These are phyloP conservation scores for Apotomis betuletana DNA, from an alignment of 2,888 invertebrate genomes.

Conservation along the genomic window DNA sequence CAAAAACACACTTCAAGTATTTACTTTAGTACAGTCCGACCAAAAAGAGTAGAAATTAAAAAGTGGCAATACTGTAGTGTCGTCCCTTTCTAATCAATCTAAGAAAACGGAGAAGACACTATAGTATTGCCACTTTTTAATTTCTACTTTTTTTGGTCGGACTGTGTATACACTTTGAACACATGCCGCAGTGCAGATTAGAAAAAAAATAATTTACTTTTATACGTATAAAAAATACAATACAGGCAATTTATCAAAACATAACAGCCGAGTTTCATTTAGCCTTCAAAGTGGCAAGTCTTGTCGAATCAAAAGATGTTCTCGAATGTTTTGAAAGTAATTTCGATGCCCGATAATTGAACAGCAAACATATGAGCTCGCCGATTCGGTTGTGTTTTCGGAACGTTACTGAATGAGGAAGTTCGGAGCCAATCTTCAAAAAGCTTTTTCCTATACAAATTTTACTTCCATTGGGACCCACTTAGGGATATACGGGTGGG, in stretches of 20 bases:
- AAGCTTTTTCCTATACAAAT: constrained; percentile 30
- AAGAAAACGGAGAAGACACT: too few species aligned
- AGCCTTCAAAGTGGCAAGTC: background rate
- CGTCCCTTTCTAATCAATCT: too few species aligned
- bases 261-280: background rate
- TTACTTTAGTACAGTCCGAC: too few species aligned
- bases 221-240: too few species aligned
- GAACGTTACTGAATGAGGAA: constrained; percentile 25
- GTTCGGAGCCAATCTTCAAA: constrained; percentile 24
- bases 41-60: too few species aligned
- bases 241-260: background rate
- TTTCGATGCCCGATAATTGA: constrained; percentile 28
- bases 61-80: too few species aligned
- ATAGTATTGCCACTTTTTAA: too few species aligned
- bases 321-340: background rate
- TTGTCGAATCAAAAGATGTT: constrained; percentile 4
- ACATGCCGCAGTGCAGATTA: too few species aligned
- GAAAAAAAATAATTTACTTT: too few species aligned
- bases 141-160: too few species aligned
- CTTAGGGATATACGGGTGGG: constrained; percentile 10
- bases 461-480: constrained; percentile 15
- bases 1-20: too few species aligned
- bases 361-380: constrained; percentile 28
- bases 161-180: too few species aligned
- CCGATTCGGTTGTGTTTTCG: constrained; percentile 12